Percentiles rank a stretch among this genome's conserved stretches.
Conservation (phyloP, 2,113 vertebrate species). For the Pelusios castaneus region DNA sequence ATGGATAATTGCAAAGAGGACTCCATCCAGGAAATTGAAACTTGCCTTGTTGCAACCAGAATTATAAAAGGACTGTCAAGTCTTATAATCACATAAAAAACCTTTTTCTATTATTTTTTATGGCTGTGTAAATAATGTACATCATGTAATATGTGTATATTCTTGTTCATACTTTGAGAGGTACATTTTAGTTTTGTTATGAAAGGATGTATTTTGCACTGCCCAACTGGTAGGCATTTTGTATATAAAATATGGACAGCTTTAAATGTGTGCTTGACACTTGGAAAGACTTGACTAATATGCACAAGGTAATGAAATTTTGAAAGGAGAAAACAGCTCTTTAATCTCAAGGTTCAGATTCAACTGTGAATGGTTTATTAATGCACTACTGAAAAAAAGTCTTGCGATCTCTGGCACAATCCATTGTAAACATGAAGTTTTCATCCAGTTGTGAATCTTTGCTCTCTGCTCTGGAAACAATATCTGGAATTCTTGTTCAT, state of each 20-base stretch:
- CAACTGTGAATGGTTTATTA: conserved; percentile 78
- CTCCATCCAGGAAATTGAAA: conserved; percentile 65
- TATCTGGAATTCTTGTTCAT: conserved; percentile 62
- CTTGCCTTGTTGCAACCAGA: conserved; percentile 81
- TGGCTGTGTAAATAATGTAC: conserved; percentile 91
- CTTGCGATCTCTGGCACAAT: conserved; percentile 71
- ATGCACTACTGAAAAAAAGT: conserved; percentile 78
- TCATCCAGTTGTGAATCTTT: conserved; percentile 71
- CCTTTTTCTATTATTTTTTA: conserved; percentile 84
- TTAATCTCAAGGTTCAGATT: conserved; percentile 71
- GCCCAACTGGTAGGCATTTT: conserved; percentile 81
- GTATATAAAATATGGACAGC: conserved; percentile 77
- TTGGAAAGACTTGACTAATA: conserved; percentile 78
- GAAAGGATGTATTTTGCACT: conserved; percentile 88
- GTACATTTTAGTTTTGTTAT: conserved; percentile 98
- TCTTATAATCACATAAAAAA: conserved; percentile 57
- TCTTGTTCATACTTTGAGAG: conserved; percentile 90
- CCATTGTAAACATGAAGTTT: conserved; percentile 61
- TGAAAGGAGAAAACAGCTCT: conserved; percentile 72
- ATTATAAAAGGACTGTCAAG: conserved; percentile 76
- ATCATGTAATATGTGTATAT: conserved; percentile 95
- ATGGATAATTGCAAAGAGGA: conserved; percentile 55
- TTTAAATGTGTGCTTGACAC: conserved; percentile 76
- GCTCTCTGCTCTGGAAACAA: conserved; percentile 68
- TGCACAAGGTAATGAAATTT: conserved; percentile 84